Percentiles rank a stretch among this genome's conserved stretches.
These are phyloP conservation scores for Spilogale gracilis DNA, from an alignment of 2,113 vertebrate genomes.

Conservation along the genomic window DNA sequence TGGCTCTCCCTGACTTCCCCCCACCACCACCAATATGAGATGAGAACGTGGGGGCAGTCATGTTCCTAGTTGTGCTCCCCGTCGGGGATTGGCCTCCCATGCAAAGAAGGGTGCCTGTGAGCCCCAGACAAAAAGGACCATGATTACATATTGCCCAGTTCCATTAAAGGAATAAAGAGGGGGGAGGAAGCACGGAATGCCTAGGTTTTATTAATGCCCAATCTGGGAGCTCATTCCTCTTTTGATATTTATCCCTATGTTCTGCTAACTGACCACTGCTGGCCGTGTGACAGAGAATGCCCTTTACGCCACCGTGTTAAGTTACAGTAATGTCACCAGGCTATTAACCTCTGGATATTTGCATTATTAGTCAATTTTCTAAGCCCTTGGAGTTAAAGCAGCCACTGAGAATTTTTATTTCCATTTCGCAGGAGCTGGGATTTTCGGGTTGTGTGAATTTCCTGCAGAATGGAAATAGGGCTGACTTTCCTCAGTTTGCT, in stretches of 20 bases:
- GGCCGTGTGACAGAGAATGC: slow-evolving; percentile 50
- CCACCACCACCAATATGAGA: neutral
- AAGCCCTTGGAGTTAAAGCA: slow-evolving; percentile 78
- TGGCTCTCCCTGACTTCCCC: neutral
- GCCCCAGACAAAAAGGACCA: neutral
- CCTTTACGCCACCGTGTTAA: neutral
- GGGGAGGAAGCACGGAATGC: neutral
- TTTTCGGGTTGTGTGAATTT: slow-evolving; percentile 19
- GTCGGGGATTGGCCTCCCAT: neutral
- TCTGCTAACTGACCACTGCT: neutral
- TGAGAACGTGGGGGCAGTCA: rapidly evolving
- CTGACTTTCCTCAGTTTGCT: slow-evolving; percentile 59
- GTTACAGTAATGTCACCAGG: slow-evolving; percentile 80
- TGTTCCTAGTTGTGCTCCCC: neutral
- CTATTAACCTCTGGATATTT: slow-evolving; percentile 86
- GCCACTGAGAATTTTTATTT: slow-evolving; percentile 69
- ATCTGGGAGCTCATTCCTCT: neutral
- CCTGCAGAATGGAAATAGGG: neutral
- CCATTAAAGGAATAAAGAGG: neutral
- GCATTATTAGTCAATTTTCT: slow-evolving; percentile 87
- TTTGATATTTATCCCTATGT: rapidly evolving
- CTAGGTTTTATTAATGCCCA: neutral
- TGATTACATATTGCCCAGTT: neutral
- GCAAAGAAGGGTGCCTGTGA: neutral
- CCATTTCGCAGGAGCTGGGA: slow-evolving; percentile 72